Evolutionary conservation across 2,888 invertebrate species (phyloP).

Genomic region (Danaus chrysippus): DNA sequence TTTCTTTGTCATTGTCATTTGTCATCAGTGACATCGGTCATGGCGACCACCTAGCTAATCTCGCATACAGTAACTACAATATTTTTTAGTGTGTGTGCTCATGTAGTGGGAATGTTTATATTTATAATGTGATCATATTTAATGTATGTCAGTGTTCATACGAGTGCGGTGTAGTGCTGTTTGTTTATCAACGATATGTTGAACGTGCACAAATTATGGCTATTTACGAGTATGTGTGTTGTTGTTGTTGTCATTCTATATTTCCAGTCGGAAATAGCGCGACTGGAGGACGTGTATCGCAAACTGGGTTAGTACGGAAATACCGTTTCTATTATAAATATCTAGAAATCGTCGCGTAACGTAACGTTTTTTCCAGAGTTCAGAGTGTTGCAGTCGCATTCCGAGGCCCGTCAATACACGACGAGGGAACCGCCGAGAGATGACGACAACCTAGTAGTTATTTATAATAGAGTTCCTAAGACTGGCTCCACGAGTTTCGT

Average conservation of each 20-base stretch:
- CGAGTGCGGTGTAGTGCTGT: conserved; percentile 46
- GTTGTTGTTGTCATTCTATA: conserved; percentile 67
- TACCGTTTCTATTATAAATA: conserved; percentile 11
- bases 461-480: conserved; percentile 98
- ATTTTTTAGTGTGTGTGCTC: conserved; percentile 53
- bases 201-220: conserved; percentile 70
- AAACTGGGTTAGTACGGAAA: conserved; percentile 54
- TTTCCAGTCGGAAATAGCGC: conserved; percentile 71
- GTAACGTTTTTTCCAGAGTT: conserved; percentile 53
- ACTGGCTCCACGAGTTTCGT: conserved; percentile 98
- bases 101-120: conserved; percentile 55
- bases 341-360: conserved; percentile 20
- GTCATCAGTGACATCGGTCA: conserved; percentile 10
- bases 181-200: conserved; percentile 57
- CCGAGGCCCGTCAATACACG: conserved; percentile 64
- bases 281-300: conserved; percentile 63
- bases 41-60: conserved; percentile 20
- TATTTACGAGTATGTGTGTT: conserved; percentile 67
- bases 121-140: conserved; percentile 56
- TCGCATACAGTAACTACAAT: conserved; percentile 25
- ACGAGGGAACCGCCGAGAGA: conserved; percentile 54
- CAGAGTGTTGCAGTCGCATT: conserved; percentile 52
- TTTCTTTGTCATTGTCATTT: conserved; percentile 12
- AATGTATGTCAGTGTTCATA: conserved; percentile 55
- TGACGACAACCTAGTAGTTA: conserved; percentile 86